These are phyloP conservation scores for Philonicus albiceps DNA, from an alignment of 2,888 invertebrate species.

Conservation along the genomic window DNA sequence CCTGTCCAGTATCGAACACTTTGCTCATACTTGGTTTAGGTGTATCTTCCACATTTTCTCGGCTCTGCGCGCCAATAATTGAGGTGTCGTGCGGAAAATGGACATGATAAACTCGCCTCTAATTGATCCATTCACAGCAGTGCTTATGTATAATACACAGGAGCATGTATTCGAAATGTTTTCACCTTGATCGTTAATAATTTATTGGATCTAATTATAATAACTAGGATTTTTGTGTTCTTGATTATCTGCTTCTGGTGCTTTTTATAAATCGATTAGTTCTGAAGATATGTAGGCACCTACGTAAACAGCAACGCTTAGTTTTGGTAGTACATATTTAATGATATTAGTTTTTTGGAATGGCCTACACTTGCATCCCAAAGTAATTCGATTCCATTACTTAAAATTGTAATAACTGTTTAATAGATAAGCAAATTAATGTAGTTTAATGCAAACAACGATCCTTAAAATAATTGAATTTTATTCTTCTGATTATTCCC, in stretches of 20 bases:
- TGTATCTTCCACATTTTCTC: neutral
- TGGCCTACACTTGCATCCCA: too few species aligned
- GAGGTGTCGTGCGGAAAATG: conserved; percentile 2
- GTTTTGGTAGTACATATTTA: neutral
- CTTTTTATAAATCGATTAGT: neutral
- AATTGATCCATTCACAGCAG: neutral
- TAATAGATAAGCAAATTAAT: too few species aligned
- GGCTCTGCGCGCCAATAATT: neutral
- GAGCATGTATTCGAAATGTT: neutral
- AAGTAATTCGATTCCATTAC: too few species aligned
- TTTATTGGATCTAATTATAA: neutral
- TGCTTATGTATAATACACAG: neutral
- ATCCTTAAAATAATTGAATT: too few species aligned
- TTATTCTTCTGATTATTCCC: too few species aligned
- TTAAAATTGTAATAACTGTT: too few species aligned
- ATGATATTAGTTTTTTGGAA: too few species aligned
- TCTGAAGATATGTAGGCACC: neutral
- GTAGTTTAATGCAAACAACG: too few species aligned
- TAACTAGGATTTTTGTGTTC: neutral
- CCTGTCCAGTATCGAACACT: neutral
- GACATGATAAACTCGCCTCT: neutral
- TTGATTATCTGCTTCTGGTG: neutral
- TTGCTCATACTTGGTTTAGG: neutral
- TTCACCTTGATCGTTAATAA: neutral
- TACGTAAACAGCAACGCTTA: neutral